Evolutionary conservation across 2,888 invertebrate species (phyloP), one percentile per base, ranked within the genome.

Genomic region (Diadromus collaris): DNA sequence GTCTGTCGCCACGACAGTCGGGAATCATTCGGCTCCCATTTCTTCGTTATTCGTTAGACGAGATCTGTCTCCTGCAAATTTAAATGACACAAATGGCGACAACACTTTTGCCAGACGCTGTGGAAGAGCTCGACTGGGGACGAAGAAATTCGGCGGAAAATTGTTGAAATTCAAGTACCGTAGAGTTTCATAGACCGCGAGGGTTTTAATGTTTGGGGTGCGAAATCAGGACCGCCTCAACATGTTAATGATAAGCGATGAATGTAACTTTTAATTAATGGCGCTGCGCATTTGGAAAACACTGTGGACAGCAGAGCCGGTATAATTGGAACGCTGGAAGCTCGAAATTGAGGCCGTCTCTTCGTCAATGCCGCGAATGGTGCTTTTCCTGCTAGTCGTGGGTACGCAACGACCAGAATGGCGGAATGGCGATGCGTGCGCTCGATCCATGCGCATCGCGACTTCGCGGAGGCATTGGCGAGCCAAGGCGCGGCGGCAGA

Each of bases 351-450:
- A 61, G 60, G 60, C 60, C 38, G 48, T n/a, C 27, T 71, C 34
- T 61, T 21, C 24, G 13, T 71, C 51, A 38, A 24, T 61, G 51
- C 38, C 9, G 29, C 38, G 61, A n/a, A 21, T 61, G 61, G 29
- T 48, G 48, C 48, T 61, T 38, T 71, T 27, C 51, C 64, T 29
- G 41, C 38, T 13, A 9, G 38, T 38, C n/a, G 38, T 27, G 21
- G 27, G 27, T 29, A 9, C 38, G 27, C 21, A 29, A 44, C 32
- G 46, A 61, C 29, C 29, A 16, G 56, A 32, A 34, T 41, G 51
- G 29, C 60, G 61, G 32, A 61, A 74, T 68, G 60, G 67, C 51
- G 27, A 67, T 68, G 61, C 60, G 74, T 74, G 60, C 41, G 38
- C 74, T 58, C 41, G 38, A 60, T 51, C 19, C 67, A 38, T 10